phyloP scores from a whole-genome alignment of 2,113 vertebrate species.

The Ranitomeya variabilis region DNA sequence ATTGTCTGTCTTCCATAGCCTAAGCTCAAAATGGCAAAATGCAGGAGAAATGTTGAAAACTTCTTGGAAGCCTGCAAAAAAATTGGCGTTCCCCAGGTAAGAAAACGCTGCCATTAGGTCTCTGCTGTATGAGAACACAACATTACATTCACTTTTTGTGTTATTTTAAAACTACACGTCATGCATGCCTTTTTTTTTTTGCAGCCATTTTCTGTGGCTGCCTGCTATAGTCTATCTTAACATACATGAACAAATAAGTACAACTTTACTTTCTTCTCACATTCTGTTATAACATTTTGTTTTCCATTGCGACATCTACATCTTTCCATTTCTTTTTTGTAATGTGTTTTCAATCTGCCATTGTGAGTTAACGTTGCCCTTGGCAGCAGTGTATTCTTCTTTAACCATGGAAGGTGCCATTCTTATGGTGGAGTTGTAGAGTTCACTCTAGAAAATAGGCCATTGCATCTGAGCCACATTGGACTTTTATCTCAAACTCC shows the following conservation, averaged over 20 bases:
- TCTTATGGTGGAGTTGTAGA: neutral
- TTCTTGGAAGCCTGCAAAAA: slow-evolving; percentile 95
- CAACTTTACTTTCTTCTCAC: neutral
- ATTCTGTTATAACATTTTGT: neutral
- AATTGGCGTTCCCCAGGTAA: slow-evolving; percentile 97
- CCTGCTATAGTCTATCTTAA: neutral
- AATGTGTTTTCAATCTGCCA: too few relatives aligned
- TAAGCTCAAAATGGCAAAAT: slow-evolving; percentile 98
- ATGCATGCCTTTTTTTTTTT: neutral
- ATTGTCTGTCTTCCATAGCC: slow-evolving; percentile 73
- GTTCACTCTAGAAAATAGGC: neutral
- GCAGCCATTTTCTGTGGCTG: neutral
- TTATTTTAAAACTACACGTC: neutral
- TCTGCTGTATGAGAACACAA: neutral
- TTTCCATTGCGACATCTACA: too few relatives aligned
- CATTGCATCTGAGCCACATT: too few relatives aligned
- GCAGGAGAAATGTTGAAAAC: slow-evolving; percentile 95
- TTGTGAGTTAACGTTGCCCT: too few relatives aligned
- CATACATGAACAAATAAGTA: neutral
- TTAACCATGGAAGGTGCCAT: neutral
- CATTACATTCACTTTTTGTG: neutral
- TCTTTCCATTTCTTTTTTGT: too few relatives aligned
- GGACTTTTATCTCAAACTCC: neutral
- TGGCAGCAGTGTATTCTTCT: neutral
- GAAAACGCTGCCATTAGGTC: neutral